These are phyloP conservation scores for Asobara japonica DNA, from an alignment of 1,140 invertebrate genomes.

Conservation along the genomic window DNA sequence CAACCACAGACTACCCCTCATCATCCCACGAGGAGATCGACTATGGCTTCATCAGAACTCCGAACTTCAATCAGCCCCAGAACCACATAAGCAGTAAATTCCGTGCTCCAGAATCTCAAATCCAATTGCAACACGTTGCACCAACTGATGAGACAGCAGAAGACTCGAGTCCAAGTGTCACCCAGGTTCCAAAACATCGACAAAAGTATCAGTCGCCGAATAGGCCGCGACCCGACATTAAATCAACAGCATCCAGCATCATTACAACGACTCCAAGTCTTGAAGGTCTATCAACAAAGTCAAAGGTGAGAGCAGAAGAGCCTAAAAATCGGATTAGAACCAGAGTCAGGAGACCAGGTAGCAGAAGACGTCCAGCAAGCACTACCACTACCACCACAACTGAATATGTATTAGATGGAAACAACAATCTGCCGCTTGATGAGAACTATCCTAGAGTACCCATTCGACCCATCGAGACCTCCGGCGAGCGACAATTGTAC, in stretches of 20 bases:
- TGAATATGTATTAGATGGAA: conserved; percentile 49
- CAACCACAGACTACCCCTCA: conserved; percentile 32
- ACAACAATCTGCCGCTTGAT: conserved; percentile 59
- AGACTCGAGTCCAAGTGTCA: conserved; percentile 45
- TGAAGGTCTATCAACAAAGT: conserved; percentile 46
- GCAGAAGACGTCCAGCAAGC: conserved; percentile 36
- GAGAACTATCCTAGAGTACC: conserved; percentile 58
- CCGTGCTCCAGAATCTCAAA: conserved; percentile 37
- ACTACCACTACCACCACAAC: conserved; percentile 51
- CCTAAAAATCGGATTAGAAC: conserved; percentile 39
- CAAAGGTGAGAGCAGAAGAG: conserved; percentile 39
- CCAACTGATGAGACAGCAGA: conserved; percentile 45
- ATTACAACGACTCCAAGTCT: conserved; percentile 40
- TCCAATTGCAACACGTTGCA: conserved; percentile 34
- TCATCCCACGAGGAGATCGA: conserved; percentile 45
- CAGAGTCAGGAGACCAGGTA: conserved; percentile 49
- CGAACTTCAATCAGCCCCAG: conserved; percentile 50
- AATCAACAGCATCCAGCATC: conserved; percentile 35
- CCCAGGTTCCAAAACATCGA: conserved; percentile 52
- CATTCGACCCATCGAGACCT: conserved; percentile 7
- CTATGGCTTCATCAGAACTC: conserved; percentile 58
- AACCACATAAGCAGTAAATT: conserved; percentile 41
- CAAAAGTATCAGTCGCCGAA: conserved; percentile 51
- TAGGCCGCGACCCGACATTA: conserved; percentile 45
- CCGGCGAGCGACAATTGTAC: conserved; percentile 38